Evolutionary conservation across 2,113 vertebrate genomes (phyloP).

Genomic region (Cinclus cinclus): DNA sequence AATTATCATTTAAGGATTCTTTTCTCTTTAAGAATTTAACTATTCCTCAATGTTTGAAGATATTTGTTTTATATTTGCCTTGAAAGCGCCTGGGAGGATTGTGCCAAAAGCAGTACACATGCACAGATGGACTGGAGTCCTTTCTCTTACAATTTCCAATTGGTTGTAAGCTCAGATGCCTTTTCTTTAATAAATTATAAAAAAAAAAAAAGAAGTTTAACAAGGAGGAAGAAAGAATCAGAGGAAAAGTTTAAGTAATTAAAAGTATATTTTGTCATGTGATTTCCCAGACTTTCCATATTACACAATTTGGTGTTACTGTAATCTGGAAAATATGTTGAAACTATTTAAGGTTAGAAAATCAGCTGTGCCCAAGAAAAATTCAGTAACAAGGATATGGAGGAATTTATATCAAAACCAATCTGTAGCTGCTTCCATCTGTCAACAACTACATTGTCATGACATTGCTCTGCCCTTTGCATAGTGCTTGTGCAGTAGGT

Average conservation of each 20-base stretch:
- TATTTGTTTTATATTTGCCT: not conserved
- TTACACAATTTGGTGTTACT: not conserved
- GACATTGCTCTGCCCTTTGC: not conserved
- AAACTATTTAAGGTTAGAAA: conserved; percentile 5
- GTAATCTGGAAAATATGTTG: not conserved
- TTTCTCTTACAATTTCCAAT: not conserved
- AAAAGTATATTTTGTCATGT: not conserved
- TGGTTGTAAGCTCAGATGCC: not conserved
- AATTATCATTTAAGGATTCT: not conserved
- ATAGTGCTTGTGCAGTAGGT: not conserved
- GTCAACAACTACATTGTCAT: not conserved
- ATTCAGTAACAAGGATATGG: not conserved
- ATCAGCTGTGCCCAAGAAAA: not conserved
- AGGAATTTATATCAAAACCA: not conserved
- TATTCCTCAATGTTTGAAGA: not conserved
- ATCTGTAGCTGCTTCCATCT: not conserved
- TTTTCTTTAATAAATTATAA: not conserved
- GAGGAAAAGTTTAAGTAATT: not conserved
- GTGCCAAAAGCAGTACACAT: not conserved
- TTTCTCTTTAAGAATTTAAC: not conserved
- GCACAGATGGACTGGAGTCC: not conserved
- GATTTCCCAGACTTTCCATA: not conserved
- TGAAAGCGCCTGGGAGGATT: not conserved
- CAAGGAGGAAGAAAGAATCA: not conserved
- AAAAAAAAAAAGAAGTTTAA: not conserved